phyloP scores from a whole-genome alignment of 2,888 invertebrate species.

The Agonopterix arenella region DNA sequence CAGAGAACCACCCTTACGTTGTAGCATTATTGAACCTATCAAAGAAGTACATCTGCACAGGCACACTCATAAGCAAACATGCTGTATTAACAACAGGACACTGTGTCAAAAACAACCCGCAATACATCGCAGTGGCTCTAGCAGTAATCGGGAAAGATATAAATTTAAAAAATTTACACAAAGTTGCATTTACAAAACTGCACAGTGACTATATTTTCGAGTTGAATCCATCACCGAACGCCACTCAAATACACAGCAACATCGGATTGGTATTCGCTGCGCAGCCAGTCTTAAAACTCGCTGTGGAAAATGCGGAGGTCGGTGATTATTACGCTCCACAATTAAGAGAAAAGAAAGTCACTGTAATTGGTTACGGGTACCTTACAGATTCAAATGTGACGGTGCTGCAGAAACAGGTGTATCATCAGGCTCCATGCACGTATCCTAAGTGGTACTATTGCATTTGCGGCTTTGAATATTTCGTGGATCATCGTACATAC shows the following conservation, averaged over 20 bases:
- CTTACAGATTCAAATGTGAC: constrained; percentile 17
- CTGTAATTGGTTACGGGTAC: constrained; percentile 41
- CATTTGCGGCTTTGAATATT: constrained; percentile 44
- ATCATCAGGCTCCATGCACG: constrained; percentile 38
- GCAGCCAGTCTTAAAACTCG: constrained; percentile 28
- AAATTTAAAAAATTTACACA: constrained; percentile 25
- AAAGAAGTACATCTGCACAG: constrained; percentile 43
- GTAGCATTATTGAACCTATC: constrained; percentile 37
- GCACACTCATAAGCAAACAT: constrained; percentile 35
- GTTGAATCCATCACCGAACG: constrained; percentile 22
- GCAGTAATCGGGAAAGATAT: constrained; percentile 29
- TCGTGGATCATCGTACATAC: constrained; percentile 19
- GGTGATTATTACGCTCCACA: constrained; percentile 40
- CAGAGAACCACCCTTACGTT: constrained; percentile 47
- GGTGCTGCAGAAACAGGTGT: constrained; percentile 38
- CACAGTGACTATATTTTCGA: constrained; percentile 41
- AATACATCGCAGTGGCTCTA: constrained; percentile 33
- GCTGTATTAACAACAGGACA: constrained; percentile 49
- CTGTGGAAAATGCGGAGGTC: constrained; percentile 27
- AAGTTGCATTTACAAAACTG: constrained; percentile 26
- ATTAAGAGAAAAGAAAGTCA: constrained; percentile 30
- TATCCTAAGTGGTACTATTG: constrained; percentile 57
- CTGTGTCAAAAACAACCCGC: constrained; percentile 32
- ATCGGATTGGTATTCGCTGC: constrained; percentile 42
- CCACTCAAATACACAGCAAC: constrained; percentile 42